Evolutionary conservation across 2,888 invertebrate genomes (phyloP), one percentile per base, ranked within the genome.

Genomic region (Caenorhabditis japonica): DNA sequence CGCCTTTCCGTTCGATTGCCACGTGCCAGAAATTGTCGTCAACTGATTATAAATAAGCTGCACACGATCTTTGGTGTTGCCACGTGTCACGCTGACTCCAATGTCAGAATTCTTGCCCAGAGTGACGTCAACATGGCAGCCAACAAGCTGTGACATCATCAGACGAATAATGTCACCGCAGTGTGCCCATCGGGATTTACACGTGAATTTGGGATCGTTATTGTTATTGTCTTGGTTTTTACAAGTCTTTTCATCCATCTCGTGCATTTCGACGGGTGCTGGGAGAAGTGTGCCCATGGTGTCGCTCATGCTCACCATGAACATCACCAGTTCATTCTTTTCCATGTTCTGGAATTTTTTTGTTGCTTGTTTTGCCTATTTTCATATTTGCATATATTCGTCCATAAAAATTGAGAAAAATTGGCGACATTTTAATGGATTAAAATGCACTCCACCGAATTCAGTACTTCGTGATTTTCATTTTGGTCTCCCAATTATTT

Each of bases 251-350:
- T 56, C 64, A 23, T 64, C 64, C 15, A 47, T 41, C 12, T n/a
- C 0, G 15, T 34, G 49, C 55, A 56, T 64, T 30, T 64, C 64
- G 15, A 64, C 43, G 10, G 64, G 64, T 2, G 64, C 41, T 12
- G 64, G 64, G 34, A 39, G 30, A 13, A 64, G 30, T 2, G 19
- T 34, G 3, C n/a, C 15, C 64, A 64, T 64, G 12, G 55, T 25
- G 17, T 49, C 41, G 19, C 38, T 55, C 56, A 56, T 64, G 34
- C 64, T 64, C 25, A 64, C 34, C 23, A 64, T 5, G 25, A 64
- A 64, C 19, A 64, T 19, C 13, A 30, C 41, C 8, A 17, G 27
- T 49, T 64, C 55, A 17, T 49, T 34, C 13, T 33, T 17, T 15
- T 30, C 30, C 30, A 30, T 30, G 30, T n/a, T n/a, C n/a, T n/a